Evolutionary conservation across 2,888 invertebrate genomes (phyloP).

Genomic region (Chesias legatella): DNA sequence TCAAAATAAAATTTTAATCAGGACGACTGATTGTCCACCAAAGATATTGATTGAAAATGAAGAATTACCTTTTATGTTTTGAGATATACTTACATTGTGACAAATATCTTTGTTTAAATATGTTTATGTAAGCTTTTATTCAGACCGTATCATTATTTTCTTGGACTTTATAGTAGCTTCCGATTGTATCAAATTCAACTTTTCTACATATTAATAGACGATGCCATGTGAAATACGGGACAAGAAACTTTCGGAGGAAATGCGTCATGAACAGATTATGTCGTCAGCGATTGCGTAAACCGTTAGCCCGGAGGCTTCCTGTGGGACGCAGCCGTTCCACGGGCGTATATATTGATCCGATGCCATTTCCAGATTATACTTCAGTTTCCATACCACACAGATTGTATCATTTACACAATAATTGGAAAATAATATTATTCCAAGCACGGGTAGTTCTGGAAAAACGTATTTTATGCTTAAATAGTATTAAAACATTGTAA

Average conservation of each 20-base stretch:
- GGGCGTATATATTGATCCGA: conserved; percentile 25
- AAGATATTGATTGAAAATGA: too few species aligned
- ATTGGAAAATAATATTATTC: conserved; percentile 4
- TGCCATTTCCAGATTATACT: conserved; percentile 28
- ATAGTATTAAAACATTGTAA: too few species aligned
- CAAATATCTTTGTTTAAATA: too few species aligned
- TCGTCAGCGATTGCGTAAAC: conserved; percentile 25
- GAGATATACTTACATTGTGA: too few species aligned
- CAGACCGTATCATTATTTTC: too few species aligned
- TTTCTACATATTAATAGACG: not conserved
- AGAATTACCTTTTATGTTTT: too few species aligned
- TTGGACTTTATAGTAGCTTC: too few species aligned
- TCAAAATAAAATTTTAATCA: too few species aligned
- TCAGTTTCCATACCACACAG: conserved; percentile 19
- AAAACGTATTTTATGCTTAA: too few species aligned
- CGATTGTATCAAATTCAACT: not conserved
- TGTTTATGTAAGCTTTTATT: too few species aligned
- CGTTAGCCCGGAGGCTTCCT: conserved; percentile 20
- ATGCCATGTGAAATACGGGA: not conserved
- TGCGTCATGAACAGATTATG: conserved; percentile 21
- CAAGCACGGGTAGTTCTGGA: too few species aligned
- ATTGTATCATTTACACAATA: conserved; percentile 17
- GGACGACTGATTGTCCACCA: too few species aligned
- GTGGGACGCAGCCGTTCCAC: conserved; percentile 16
- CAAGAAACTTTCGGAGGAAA: conserved; percentile 11